phyloP scores from a whole-genome alignment of 2,797 vertebrate genomes.

The Amblyraja radiata region DNA sequence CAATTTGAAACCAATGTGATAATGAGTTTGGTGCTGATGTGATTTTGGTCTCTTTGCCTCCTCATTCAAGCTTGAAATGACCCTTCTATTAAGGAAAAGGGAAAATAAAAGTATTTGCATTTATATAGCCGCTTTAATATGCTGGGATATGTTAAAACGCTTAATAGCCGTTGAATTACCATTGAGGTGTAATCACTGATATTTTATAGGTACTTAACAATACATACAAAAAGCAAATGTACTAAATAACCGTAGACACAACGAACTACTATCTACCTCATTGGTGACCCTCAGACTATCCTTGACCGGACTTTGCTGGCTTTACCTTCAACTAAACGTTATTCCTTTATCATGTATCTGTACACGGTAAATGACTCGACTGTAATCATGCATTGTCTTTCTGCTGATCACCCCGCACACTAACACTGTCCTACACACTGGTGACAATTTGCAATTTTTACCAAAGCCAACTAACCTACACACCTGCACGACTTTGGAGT shows the following conservation, averaged over 20 bases:
- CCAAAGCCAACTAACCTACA: no score
- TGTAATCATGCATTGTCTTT: no score
- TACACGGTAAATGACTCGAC: no score
- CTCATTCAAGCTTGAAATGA: neutral
- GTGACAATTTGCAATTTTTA: no score
- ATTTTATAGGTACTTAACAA: neutral
- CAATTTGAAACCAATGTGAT: neutral
- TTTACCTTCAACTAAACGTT: no score
- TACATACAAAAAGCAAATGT: neutral
- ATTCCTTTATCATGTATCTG: no score
- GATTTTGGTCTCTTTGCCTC: neutral
- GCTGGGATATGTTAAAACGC: neutral
- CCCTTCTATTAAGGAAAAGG: neutral
- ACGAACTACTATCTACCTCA: no score
- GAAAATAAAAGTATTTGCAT: neutral
- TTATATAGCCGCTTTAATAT: neutral
- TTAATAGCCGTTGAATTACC: neutral
- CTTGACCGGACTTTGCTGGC: no score
- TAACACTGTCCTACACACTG: no score
- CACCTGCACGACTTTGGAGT: no score
- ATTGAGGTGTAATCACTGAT: neutral
- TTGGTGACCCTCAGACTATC: no score
- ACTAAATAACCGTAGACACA: neutral
- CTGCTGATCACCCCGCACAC: no score
- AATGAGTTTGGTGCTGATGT: slow-evolving; percentile 1